These are phyloP conservation scores for Julus scandinavius DNA, from an alignment of 2,888 invertebrate genomes.

Conservation along the genomic window DNA sequence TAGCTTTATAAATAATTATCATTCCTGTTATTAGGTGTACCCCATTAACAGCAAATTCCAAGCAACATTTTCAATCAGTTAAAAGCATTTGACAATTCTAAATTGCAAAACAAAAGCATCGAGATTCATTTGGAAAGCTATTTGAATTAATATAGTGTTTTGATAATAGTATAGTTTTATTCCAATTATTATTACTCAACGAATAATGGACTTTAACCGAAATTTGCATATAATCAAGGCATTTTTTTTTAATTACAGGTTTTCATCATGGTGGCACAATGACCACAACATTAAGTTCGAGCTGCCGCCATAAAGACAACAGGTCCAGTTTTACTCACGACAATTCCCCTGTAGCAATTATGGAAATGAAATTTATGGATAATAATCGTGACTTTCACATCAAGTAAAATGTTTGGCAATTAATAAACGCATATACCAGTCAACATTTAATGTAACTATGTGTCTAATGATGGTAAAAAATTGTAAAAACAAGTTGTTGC, in stretches of 20 bases:
- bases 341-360: constrained; percentile 40
- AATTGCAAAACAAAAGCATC: neutral
- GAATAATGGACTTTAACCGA: too few species aligned
- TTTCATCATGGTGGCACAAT: constrained; percentile 55
- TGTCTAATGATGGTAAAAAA: neutral
- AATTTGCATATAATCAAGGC: neutral
- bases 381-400: constrained; percentile 48
- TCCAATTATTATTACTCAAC: too few species aligned
- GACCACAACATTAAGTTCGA: constrained; percentile 55
- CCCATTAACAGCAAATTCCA: neutral
- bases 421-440: neutral
- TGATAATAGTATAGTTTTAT: too few species aligned
- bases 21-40: neutral
- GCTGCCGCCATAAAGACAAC: constrained; percentile 55
- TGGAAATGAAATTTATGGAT: constrained; percentile 54
- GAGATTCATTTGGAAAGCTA: neutral
- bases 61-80: neutral
- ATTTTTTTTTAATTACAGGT: constrained; percentile 36
- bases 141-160: too few species aligned
- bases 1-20: neutral
- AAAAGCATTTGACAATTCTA: neutral
- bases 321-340: constrained; percentile 53
- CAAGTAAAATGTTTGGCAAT: neutral
- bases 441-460: neutral
- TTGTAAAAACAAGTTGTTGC: neutral